Percentiles rank a stretch among this genome's conserved stretches.
These are phyloP conservation scores for Protonemura montana DNA, from an alignment of 2,888 invertebrate genomes.

Conservation along the genomic window DNA sequence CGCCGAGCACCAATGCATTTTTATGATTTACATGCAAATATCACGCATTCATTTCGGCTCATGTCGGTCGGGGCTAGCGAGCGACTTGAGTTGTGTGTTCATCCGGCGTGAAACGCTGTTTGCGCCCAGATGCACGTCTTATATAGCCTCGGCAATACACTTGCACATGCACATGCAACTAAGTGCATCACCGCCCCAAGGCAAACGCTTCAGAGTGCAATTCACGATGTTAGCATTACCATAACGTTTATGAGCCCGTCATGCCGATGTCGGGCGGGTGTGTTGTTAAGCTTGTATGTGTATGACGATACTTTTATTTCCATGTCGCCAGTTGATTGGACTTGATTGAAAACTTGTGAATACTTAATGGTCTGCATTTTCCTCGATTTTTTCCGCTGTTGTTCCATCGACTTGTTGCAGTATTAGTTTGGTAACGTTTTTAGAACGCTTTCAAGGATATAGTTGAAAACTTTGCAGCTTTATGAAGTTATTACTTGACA, in stretches of 20 bases:
- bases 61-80: not conserved
- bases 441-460: not conserved
- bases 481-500: not conserved
- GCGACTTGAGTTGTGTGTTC: not conserved
- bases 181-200: not conserved
- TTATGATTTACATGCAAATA: not conserved
- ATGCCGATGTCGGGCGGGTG: not conserved
- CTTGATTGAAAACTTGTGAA: conserved; percentile 23
- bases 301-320: not conserved
- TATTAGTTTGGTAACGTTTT: conserved; percentile 1
- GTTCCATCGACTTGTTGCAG: not conserved
- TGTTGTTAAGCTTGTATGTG: not conserved
- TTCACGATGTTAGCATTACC: not conserved
- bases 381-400: not conserved
- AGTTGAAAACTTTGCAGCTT: conserved; percentile 14
- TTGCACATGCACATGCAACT: not conserved
- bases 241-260: not conserved
- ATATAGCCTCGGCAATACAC: not conserved
- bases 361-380: conserved; percentile 3
- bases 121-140: not conserved
- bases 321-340: conserved; percentile 16
- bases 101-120: not conserved
- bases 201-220: not conserved
- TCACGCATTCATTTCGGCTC: not conserved
- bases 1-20: not conserved